Evolutionary conservation across 2,888 invertebrate genomes (phyloP).

Genomic region (Luperina testacea): DNA sequence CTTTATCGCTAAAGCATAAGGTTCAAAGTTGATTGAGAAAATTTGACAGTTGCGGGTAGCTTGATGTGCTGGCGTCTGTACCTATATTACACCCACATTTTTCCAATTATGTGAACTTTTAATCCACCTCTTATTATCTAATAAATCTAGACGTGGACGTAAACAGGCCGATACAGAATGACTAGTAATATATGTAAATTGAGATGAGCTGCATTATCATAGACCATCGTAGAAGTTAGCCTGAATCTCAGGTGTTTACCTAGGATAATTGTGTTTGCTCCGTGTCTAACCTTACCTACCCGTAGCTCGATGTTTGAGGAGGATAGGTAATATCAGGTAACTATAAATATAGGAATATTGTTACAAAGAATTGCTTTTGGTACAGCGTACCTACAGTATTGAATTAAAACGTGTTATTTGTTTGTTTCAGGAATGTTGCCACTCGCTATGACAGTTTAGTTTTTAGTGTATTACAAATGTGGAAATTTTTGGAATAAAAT

Average conservation of each 20-base stretch:
- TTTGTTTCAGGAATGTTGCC: not conserved
- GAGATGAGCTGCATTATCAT: conserved; percentile 26
- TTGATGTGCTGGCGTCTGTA: too few species aligned
- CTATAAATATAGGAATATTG: not conserved
- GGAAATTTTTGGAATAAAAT: not conserved
- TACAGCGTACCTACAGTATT: not conserved
- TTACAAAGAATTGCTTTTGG: not conserved
- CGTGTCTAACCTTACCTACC: conserved; percentile 32
- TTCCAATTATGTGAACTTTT: too few species aligned
- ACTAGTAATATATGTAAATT: conserved; percentile 46
- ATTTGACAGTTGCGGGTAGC: too few species aligned
- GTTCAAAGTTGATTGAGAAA: too few species aligned
- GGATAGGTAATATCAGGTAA: not conserved
- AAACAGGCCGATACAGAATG: conserved; percentile 9
- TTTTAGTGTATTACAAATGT: not conserved
- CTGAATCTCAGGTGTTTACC: conserved; percentile 68
- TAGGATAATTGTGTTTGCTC: conserved; percentile 75
- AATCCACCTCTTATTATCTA: too few species aligned
- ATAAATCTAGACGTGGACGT: not conserved
- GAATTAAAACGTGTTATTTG: not conserved
- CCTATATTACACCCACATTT: too few species aligned
- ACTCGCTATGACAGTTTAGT: not conserved
- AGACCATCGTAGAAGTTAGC: conserved; percentile 18
- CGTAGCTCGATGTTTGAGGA: conserved; percentile 27
- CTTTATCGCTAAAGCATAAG: too few species aligned